Base-by-base conservation (phyloP, 2,888 invertebrate species). In the Andrena minutula region DNA sequence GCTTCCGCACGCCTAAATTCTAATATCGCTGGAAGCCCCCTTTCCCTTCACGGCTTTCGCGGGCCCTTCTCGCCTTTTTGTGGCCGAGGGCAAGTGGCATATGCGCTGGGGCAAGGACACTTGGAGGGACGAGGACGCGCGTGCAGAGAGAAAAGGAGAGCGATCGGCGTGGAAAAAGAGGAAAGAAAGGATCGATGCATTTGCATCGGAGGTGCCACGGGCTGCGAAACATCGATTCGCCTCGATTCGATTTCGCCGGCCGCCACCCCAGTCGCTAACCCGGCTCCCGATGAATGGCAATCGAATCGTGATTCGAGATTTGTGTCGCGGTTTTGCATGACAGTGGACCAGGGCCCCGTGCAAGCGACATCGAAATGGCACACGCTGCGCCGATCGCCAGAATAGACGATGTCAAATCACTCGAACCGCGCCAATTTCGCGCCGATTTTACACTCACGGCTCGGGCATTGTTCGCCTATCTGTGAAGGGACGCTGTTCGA, bases 261-360 rank as follows among this genome's bases (percentile, higher is more conserved):
- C 75, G 71, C 49, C 65, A 26, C 78, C 58, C 69, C 73, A 68
- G 73, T 68, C 70, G 53, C 74, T 80, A 30, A 53, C 47, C 77
- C 26, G 26, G 28, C 63, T 73, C 68, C 63, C 76, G 76, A 58
- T 83, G 85, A 87, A 89, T 86, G 85, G 80, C 86, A 88, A 88
- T 86, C 86, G 85, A 88, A 86, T 89, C 86, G 79, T 82, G 88
- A 89, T 86, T 87, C 73, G 84, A 89, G 89, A 89, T 89, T 89
- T 82, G 84, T 87, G 89, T 87, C 87, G 89, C 83, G 86, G 87
- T 88, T 90, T 89, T 89, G 90, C 89, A 89, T 89, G 87, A 89
- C 88, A 89, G 79, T 88, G 87, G 84, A 69, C 81, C 77, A 49
- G 63, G 82, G 71, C 69, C 76, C 75, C 70, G 78, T 86, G 83